Evolutionary conservation across 1,140 invertebrate species (phyloP).

Genomic region (Copidosoma floridanum): DNA sequence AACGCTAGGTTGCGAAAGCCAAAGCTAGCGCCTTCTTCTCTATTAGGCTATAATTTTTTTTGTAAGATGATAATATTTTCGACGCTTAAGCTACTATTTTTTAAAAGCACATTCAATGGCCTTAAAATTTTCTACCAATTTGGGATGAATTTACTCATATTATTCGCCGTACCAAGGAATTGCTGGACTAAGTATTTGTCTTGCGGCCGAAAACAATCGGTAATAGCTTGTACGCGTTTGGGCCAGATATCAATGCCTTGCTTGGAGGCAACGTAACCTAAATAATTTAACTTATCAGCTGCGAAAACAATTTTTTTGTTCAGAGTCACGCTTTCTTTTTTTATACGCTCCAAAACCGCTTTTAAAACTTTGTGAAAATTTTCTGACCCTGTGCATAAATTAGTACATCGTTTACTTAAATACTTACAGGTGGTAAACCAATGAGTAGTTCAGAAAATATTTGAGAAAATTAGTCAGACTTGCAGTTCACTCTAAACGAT

Average conservation of each 20-base stretch:
- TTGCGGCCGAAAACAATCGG: slow-evolving; percentile 35
- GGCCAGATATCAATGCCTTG: slow-evolving; percentile 38
- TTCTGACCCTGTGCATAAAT: not conserved
- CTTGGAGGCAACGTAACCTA: slow-evolving; percentile 35
- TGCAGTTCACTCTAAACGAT: slow-evolving; percentile 34
- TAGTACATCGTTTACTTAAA: slow-evolving; percentile 14
- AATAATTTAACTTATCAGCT: slow-evolving; percentile 6
- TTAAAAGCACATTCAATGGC: slow-evolving; percentile 28
- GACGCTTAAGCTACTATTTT: too few relatives aligned
- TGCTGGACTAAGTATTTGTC: slow-evolving; percentile 44
- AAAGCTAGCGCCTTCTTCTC: too few relatives aligned
- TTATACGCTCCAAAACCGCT: slow-evolving; percentile 29
- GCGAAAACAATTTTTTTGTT: slow-evolving; percentile 21
- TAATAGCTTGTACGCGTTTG: slow-evolving; percentile 36
- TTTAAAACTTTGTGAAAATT: slow-evolving; percentile 31
- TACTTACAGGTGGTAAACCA: not conserved
- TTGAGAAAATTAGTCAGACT: slow-evolving; percentile 19
- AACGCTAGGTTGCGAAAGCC: too few relatives aligned
- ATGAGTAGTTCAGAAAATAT: slow-evolving; percentile 11
- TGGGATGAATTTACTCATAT: slow-evolving; percentile 29
- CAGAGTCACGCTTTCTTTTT: slow-evolving; percentile 32
- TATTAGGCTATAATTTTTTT: too few relatives aligned
- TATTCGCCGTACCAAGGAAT: slow-evolving; percentile 33
- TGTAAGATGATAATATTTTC: too few relatives aligned
- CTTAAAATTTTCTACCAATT: slow-evolving; percentile 28